Base-by-base conservation (phyloP, 2,113 vertebrate species). In the Phrynocephalus versicolor region DNA sequence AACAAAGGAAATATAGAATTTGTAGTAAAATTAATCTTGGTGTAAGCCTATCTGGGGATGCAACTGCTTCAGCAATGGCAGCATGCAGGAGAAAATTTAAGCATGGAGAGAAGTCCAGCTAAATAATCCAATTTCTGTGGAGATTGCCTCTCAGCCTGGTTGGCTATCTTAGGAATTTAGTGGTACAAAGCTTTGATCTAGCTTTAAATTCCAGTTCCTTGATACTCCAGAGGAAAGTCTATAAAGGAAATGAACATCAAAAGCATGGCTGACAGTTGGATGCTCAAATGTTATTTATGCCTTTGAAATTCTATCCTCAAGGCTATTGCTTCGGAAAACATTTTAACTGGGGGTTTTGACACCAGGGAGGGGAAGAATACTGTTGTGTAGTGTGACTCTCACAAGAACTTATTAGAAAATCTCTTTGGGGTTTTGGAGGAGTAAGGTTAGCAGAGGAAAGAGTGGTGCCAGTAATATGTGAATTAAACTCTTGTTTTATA, bases 61-160 rank as follows among this genome's bases (percentile, higher is more conserved):
- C 0, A 3, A 15, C 10, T 15, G 6, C 41, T 25, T 41, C 10
- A 51, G 19, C 5, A 9, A 0, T 18, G 9, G 51, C n/a, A 39
- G 60, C 58, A 51, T 0, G 4, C 9, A 41, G 13, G 13, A 15
- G 64, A 64, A 79, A 19, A 0, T 37, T 85, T 74, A 39, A 51
- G 60, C 85, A 51, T 10, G 35, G 33, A 15, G 15, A 78, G 30
- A 6, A n/a, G 30, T 75, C 70, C 65, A 85, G 81, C 19, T 45
- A 33, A 67, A 37, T 13, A 13, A 71, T 39, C 1, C 7, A 30
- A 14, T 5, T 35, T 37, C 60, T 25, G n/a, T 3, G 13, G 25
- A 1, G 8, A 1, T 13, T 76, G 55, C 0, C 0, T 39, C 64
- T 57, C 62, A 62, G 75, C 37, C 45, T 58, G 67, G 23, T 27